These are phyloP conservation scores for Eublepharis macularius DNA, from an alignment of 2,113 vertebrate genomes.

Conservation along the genomic window DNA sequence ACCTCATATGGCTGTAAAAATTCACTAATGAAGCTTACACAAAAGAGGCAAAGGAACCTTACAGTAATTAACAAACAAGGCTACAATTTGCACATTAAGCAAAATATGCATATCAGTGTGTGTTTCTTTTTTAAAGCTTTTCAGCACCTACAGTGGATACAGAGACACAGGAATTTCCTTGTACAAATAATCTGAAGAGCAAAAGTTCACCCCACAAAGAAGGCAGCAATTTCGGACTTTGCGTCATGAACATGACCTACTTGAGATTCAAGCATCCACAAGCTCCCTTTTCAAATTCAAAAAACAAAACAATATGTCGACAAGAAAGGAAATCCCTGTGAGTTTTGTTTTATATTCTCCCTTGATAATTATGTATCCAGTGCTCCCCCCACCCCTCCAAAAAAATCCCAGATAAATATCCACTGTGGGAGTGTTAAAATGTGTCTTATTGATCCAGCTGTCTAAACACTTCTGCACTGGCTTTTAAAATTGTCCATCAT, in stretches of 20 bases:
- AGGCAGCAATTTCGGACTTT: background rate
- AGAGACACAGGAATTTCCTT: constrained; percentile 7
- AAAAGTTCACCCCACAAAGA: background rate
- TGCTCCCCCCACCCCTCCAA: background rate
- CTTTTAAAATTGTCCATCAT: background rate
- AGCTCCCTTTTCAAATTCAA: background rate
- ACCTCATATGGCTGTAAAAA: constrained; percentile 21
- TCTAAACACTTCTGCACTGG: background rate
- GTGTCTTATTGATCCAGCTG: constrained; percentile 7
- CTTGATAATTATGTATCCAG: constrained; percentile 6
- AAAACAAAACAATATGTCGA: background rate
- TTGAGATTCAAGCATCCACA: background rate
- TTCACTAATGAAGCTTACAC: background rate
- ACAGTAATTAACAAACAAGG: background rate
- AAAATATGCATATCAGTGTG: constrained; percentile 28
- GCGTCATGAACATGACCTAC: background rate
- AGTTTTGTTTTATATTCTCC: background rate
- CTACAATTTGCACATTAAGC: constrained; percentile 32
- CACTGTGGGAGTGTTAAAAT: background rate
- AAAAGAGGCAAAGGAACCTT: constrained; percentile 9
- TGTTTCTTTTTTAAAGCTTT: background rate
- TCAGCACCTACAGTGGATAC: background rate
- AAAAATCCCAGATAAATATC: background rate
- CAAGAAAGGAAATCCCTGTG: background rate
- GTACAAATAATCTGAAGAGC: constrained; percentile 14